Conservation (phyloP, 2,888 invertebrate species). For the Melangyna quadrimaculata region DNA sequence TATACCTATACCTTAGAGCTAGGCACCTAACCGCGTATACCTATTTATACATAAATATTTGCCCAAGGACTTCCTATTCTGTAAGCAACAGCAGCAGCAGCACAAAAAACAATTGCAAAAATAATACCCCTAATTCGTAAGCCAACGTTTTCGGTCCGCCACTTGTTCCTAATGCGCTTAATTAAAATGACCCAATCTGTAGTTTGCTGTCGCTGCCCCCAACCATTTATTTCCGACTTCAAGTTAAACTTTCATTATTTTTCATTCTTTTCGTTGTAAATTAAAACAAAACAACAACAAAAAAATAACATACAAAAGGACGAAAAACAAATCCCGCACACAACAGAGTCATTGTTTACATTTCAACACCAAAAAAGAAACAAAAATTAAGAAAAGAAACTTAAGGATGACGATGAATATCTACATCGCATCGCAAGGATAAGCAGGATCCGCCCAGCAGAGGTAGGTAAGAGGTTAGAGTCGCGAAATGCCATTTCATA, state of each 20-base stretch:
- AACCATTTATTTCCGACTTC: constrained; percentile 27
- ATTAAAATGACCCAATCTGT: constrained; percentile 64
- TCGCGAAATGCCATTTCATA: constrained; percentile 68
- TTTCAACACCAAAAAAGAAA: constrained; percentile 51
- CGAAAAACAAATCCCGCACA: constrained; percentile 42
- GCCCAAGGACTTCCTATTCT: constrained; percentile 27
- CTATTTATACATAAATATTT: too few species aligned
- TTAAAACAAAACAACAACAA: constrained; percentile 44
- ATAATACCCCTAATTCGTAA: constrained; percentile 33
- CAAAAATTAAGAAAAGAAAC: constrained; percentile 28
- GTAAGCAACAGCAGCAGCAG: too few species aligned
- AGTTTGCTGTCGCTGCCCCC: constrained; percentile 11
- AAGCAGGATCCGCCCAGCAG: constrained; percentile 40
- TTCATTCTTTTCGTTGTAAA: constrained; percentile 45
- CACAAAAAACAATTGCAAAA: constrained; percentile 21
- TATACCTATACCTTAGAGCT: neutral
- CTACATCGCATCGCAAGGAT: constrained; percentile 1
- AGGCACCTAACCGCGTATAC: too few species aligned
- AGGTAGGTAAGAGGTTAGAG: constrained; percentile 58
- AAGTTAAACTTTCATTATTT: constrained; percentile 60
- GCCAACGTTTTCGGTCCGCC: constrained; percentile 50
- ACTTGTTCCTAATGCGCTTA: constrained; percentile 65
- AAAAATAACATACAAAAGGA: constrained; percentile 19
- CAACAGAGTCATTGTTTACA: constrained; percentile 63
- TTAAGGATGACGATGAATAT: constrained; percentile 31